These are phyloP conservation scores for Acromyrmex charruanus DNA, from an alignment of 1,140 invertebrate genomes.

Conservation along the genomic window DNA sequence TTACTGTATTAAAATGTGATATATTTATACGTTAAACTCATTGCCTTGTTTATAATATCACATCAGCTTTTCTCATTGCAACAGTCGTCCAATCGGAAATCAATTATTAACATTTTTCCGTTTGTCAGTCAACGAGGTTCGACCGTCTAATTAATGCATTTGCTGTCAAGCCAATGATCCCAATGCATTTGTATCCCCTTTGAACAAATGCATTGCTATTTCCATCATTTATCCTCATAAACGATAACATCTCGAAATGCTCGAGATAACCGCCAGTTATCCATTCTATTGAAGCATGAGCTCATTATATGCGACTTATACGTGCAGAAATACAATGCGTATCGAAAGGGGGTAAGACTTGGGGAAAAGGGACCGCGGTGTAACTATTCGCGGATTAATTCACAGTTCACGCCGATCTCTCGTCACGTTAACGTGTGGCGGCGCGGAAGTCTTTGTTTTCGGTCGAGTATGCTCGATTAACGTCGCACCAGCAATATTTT, in stretches of 20 bases:
- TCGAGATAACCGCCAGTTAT: conserved; percentile 25
- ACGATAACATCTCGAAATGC: conserved; percentile 55
- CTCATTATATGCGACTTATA: conserved; percentile 43
- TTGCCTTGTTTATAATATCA: neutral
- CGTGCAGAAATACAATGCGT: conserved; percentile 42
- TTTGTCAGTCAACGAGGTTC: conserved; percentile 30
- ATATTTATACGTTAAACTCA: neutral
- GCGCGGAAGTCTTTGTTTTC: conserved; percentile 43
- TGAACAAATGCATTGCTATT: conserved; percentile 47
- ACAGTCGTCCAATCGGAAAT: neutral
- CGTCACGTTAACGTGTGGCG: conserved; percentile 8
- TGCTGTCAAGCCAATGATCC: conserved; percentile 46
- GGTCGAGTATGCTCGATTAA: conserved; percentile 51
- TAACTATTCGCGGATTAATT: conserved; percentile 41
- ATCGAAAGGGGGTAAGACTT: conserved; percentile 1
- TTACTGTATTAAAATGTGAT: neutral
- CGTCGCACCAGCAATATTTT: conserved; percentile 30
- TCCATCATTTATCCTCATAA: conserved; percentile 58
- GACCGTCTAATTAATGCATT: conserved; percentile 60
- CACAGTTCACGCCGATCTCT: conserved; percentile 17
- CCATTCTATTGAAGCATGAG: conserved; percentile 32
- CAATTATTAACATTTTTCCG: conserved; percentile 36
- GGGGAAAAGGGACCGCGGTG: conserved; percentile 7
- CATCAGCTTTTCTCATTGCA: conserved; percentile 14
- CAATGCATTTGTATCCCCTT: conserved; percentile 45